Evolutionary conservation across 2,113 vertebrate species (phyloP).

Genomic region (Odocoileus virginianus): DNA sequence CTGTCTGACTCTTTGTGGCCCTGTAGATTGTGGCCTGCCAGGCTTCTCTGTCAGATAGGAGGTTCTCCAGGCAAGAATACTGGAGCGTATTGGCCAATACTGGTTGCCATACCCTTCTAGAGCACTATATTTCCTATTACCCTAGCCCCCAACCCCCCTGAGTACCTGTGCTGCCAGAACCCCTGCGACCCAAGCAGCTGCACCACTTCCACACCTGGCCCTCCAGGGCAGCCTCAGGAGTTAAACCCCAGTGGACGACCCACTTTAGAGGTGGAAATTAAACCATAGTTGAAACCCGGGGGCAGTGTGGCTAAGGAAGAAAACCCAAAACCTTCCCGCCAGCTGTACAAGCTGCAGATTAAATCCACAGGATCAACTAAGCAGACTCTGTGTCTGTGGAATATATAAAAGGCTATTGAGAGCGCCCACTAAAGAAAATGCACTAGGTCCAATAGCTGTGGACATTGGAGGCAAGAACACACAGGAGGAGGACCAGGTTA

Average conservation of each 20-base stretch:
- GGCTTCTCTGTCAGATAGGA: not conserved
- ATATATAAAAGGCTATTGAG: not conserved
- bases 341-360: not conserved
- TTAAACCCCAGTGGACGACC: not conserved
- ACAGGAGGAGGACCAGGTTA: not conserved
- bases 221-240: not conserved
- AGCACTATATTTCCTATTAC: not conserved
- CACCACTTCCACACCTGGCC: not conserved
- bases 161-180: not conserved
- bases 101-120: not conserved
- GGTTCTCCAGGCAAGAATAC: not conserved
- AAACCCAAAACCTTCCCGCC: not conserved
- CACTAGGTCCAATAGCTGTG: not conserved
- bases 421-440: not conserved
- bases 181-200: not conserved
- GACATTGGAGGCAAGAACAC: not conserved
- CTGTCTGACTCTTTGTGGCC: not conserved
- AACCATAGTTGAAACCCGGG: not conserved
- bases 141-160: accelerated
- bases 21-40: not conserved
- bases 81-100: not conserved
- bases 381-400: not conserved
- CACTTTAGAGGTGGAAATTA: not conserved
- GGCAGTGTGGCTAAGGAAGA: not conserved
- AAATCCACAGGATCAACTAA: not conserved